phyloP scores from a whole-genome alignment of 2,888 invertebrate species.

The Harmothoe impar region DNA sequence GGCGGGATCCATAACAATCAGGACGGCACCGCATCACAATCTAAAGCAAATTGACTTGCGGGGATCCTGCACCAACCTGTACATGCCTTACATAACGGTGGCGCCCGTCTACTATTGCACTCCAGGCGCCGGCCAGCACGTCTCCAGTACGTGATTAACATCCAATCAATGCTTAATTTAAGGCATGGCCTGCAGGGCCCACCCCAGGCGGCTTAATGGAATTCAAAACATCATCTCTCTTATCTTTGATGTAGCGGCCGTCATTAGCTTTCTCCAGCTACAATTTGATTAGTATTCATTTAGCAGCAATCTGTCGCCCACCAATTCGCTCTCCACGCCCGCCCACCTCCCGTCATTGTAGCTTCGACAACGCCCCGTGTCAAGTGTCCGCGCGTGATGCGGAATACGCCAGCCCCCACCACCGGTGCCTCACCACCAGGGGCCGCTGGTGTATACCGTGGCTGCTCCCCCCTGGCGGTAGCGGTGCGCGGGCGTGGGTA shows the following conservation, averaged over 20 bases:
- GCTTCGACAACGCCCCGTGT: background rate
- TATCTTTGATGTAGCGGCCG: slow-evolving; percentile 27
- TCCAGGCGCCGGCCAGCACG: background rate
- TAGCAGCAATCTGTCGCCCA: slow-evolving; percentile 35
- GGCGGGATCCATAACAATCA: slow-evolving; percentile 28
- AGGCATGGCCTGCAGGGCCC: background rate
- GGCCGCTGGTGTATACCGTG: background rate
- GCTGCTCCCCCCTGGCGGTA: background rate
- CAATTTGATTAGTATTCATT: slow-evolving; percentile 42
- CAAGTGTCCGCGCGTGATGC: slow-evolving; percentile 24
- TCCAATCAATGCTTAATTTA: slow-evolving; percentile 39
- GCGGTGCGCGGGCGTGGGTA: background rate
- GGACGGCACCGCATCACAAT: background rate
- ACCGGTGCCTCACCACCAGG: slow-evolving; percentile 4
- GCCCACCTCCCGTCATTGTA: background rate
- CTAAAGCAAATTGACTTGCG: slow-evolving; percentile 30
- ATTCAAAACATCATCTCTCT: slow-evolving; percentile 45
- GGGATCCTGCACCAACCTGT: background rate
- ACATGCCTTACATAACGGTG: slow-evolving; percentile 26
- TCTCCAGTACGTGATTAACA: slow-evolving; percentile 14
- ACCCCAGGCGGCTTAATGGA: background rate
- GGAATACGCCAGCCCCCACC: background rate
- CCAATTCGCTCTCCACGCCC: background rate
- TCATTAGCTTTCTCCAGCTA: slow-evolving; percentile 39
- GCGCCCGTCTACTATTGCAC: background rate